Conservation (phyloP, 2,888 invertebrate genomes). For the Latrodectus elegans region DNA sequence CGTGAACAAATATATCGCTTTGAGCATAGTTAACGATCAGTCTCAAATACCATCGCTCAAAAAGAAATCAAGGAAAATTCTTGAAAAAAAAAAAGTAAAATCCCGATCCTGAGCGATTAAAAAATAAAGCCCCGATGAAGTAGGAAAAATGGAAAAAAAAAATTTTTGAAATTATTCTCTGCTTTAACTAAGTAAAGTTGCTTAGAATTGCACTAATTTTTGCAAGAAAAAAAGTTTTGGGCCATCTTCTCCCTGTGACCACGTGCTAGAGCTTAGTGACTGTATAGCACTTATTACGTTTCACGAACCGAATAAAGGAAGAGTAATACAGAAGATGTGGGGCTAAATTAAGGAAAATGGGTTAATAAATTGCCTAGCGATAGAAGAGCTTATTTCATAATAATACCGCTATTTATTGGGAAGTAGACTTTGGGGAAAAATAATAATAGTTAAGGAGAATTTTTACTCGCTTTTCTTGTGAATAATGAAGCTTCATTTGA, state of each 20-base stretch:
- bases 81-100: not conserved
- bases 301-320: not conserved
- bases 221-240: slow-evolving; percentile 39
- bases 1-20: not conserved
- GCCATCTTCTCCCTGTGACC: slow-evolving; percentile 14
- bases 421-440: slow-evolving; percentile 29
- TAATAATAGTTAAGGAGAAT: not conserved
- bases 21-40: slow-evolving; percentile 34
- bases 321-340: slow-evolving; percentile 5
- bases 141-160: slow-evolving; percentile 18
- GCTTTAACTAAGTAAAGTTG: slow-evolving; percentile 61
- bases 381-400: slow-evolving; percentile 55
- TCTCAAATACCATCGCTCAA: slow-evolving; percentile 41
- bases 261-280: slow-evolving; percentile 33
- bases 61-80: slow-evolving; percentile 44
- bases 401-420: slow-evolving; percentile 42
- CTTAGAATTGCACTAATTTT: slow-evolving; percentile 52
- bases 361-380: slow-evolving; percentile 31
- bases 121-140: slow-evolving; percentile 36
- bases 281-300: slow-evolving; percentile 41
- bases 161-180: slow-evolving; percentile 49
- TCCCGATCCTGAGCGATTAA: slow-evolving; percentile 44
- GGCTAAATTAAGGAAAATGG: not conserved
- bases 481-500: not conserved
- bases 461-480: slow-evolving; percentile 11